Base-by-base conservation (phyloP, 2,888 invertebrate species). In the Noctua janthina region DNA sequence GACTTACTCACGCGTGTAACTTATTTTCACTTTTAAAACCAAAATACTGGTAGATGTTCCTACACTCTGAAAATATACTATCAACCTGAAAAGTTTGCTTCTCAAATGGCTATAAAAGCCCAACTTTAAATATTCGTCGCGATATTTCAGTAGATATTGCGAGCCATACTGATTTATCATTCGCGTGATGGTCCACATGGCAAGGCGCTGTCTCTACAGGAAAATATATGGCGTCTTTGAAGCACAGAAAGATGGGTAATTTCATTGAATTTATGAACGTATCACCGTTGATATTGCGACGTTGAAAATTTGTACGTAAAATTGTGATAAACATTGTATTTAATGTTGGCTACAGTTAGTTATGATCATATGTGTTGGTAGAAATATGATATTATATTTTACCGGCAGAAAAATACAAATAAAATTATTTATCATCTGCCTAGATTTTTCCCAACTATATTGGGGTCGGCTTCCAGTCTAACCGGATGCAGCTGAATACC, bases 221-320 rank as follows among this genome's bases (percentile, higher is more conserved):
- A 91, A 95, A 95, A 96, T 96, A 96, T 96, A 96, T 95, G 94
- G 94, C 94, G 95, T 94, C 95, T 95, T 96, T 96, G 96, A 96
- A 96, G 94, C 95, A 93, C 94, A 95, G 95, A 96, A 96, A 95
- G 95, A 96, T 96, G 95, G 96, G 96, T 96, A 95, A 96, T 96
- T 96, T 96, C 95, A 95, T 94, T 94, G 95, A 95, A 96, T 96
- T 96, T 96, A 96, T 96, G 95, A 94, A 94, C 95, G 95, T 95
- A 95, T 95, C 95, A 95, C 92, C 93, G 93, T 91, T 92, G 93
- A 94, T 94, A 95, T 94, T 94, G 94, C 94, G 92, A 94, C 91
- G 92, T 93, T 94, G 94, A 94, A 96, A 95, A 95, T 95, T 95
- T 91, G 91, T 90, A 94, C 91, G 91, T 93, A 91, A 94, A 95